A percentile compares a stretch with the other conserved stretches of the same genome.
phyloP scores from a whole-genome alignment of 2,888 invertebrate genomes.

The Athalia circularis region DNA sequence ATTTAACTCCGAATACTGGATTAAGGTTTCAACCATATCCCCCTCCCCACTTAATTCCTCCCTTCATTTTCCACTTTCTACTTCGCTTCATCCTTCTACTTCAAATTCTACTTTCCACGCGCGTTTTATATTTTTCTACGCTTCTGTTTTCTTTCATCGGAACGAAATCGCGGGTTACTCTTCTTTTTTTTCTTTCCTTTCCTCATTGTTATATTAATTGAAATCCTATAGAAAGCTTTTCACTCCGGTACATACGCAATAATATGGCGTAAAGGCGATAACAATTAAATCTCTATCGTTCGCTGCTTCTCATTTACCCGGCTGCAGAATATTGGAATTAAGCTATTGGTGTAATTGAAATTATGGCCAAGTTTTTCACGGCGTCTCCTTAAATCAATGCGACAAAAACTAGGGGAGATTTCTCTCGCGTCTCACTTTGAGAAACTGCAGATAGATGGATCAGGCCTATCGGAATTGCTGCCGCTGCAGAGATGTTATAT shows the following conservation, averaged over 20 bases:
- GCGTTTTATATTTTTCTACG: constrained; percentile 11
- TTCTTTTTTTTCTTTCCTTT: no score
- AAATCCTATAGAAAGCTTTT: neutral
- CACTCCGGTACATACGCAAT: neutral
- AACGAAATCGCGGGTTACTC: neutral
- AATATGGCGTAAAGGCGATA: neutral
- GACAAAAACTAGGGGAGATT: no score
- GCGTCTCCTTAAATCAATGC: neutral
- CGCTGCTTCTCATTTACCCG: neutral
- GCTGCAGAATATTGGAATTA: neutral
- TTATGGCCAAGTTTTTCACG: constrained; percentile 13
- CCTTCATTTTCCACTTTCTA: constrained; percentile 46
- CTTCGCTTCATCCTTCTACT: constrained; percentile 36
- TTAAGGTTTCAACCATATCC: constrained; percentile 64
- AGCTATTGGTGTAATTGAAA: neutral
- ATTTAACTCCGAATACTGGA: constrained; percentile 45
- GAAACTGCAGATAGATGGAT: no score
- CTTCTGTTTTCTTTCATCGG: constrained; percentile 48
- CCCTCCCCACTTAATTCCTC: constrained; percentile 53
- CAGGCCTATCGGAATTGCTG: neutral
- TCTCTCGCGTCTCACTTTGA: neutral
- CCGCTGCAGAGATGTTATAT: neutral
- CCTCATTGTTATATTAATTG: no score
- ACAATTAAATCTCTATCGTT: constrained; percentile 11
- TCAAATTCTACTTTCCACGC: neutral